Conservation (phyloP, 2,888 invertebrate genomes). For the Amiota mariae region DNA sequence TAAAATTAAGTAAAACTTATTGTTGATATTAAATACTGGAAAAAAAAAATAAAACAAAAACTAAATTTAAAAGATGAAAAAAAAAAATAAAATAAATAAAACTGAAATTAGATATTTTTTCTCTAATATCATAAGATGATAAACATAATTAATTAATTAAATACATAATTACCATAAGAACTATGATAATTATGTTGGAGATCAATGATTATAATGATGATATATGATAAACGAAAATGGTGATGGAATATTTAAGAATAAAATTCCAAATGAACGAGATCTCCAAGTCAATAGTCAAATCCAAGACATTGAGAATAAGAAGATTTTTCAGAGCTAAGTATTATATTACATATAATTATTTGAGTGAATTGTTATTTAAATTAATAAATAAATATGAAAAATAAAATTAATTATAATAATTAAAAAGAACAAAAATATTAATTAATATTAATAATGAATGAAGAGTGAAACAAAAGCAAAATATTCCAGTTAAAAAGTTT, state of each 20-base stretch:
- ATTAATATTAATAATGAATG: background rate
- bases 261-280: slow-evolving; percentile 52
- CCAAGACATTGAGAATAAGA: slow-evolving; percentile 49
- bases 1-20: slow-evolving; percentile 63
- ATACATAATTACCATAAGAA: slow-evolving; percentile 15
- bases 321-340: slow-evolving; percentile 54
- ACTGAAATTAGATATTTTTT: slow-evolving; percentile 62
- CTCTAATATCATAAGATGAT: slow-evolving; percentile 57
- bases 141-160: slow-evolving; percentile 37
- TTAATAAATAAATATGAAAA: slow-evolving; percentile 48
- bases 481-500: no score
- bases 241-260: slow-evolving; percentile 19
- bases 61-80: background rate
- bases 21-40: slow-evolving; percentile 60
- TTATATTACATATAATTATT: no score
- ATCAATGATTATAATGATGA: slow-evolving; percentile 34
- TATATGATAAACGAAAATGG: slow-evolving; percentile 38
- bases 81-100: slow-evolving; percentile 34
- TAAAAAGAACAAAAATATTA: slow-evolving; percentile 16
- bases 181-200: background rate
- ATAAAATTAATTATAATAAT: slow-evolving; percentile 42
- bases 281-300: slow-evolving; percentile 56
- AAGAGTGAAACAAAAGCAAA: no score
- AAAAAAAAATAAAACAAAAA: slow-evolving; percentile 42
- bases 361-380: slow-evolving; percentile 59